These are phyloP conservation scores for Cryptoleucopteryx plumbea DNA, from an alignment of 2,113 vertebrate genomes.

Conservation along the genomic window DNA sequence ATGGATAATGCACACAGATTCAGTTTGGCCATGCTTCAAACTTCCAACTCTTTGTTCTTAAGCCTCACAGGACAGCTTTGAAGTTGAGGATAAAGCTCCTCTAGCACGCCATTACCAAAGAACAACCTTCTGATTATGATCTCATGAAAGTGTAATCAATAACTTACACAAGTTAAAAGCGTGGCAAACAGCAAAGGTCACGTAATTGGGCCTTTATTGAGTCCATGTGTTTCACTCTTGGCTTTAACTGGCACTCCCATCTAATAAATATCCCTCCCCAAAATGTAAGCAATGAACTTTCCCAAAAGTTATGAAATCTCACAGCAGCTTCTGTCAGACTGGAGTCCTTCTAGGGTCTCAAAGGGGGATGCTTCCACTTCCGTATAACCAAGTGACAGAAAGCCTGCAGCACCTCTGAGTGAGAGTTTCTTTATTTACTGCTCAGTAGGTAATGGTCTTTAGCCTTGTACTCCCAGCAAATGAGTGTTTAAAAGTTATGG, in stretches of 20 bases:
- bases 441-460: not conserved
- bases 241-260: slow-evolving; percentile 38
- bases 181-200: slow-evolving; percentile 73
- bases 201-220: slow-evolving; percentile 75
- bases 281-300: slow-evolving; percentile 42
- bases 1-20: slow-evolving; percentile 75
- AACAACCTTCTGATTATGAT: slow-evolving; percentile 84
- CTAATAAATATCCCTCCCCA: slow-evolving; percentile 43
- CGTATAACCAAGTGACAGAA: not conserved
- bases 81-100: slow-evolving; percentile 80
- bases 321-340: slow-evolving; percentile 51
- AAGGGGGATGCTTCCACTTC: not conserved
- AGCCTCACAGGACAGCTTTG: slow-evolving; percentile 80
- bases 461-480: not conserved
- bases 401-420: not conserved
- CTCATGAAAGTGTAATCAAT: slow-evolving; percentile 82
- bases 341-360: not conserved
- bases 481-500: not conserved
- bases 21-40: slow-evolving; percentile 75
- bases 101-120: slow-evolving; percentile 80
- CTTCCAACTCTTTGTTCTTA: slow-evolving; percentile 80
- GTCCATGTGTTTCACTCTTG: slow-evolving; percentile 66
- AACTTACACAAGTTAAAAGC: slow-evolving; percentile 76
- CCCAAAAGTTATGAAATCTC: slow-evolving; percentile 59
- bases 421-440: not conserved